Evolutionary conservation across 2,113 vertebrate species (phyloP).

Genomic region (Peromyscus californicus): DNA sequence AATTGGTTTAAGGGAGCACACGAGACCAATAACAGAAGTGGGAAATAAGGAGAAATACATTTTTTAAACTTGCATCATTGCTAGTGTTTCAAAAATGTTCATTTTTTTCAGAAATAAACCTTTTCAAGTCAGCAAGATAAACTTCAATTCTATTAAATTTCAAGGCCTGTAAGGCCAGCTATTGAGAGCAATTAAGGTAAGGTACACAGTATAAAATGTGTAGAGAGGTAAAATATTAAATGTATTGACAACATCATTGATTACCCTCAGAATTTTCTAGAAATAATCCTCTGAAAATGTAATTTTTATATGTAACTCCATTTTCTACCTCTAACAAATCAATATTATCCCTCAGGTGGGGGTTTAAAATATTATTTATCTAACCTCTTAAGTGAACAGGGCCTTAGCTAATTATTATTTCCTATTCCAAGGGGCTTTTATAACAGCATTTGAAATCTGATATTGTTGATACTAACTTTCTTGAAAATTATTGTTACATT

Average conservation of each 20-base stretch:
- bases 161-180: background rate
- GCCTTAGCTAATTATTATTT: constrained; percentile 63
- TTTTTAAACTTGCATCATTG: background rate
- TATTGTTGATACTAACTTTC: background rate
- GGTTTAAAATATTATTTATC: constrained; percentile 55
- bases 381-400: constrained; percentile 16
- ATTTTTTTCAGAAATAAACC: background rate
- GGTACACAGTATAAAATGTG: background rate
- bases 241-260: background rate
- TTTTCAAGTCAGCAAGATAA: constrained; percentile 41
- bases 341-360: background rate
- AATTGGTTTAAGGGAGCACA: background rate
- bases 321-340: constrained; percentile 45
- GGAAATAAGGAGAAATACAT: background rate
- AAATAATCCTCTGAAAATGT: constrained; percentile 66
- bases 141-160: constrained; percentile 38
- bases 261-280: constrained; percentile 16
- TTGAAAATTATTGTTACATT: background rate
- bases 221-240: background rate
- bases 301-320: constrained; percentile 33
- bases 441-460: constrained; percentile 61
- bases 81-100: background rate
- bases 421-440: constrained; percentile 58
- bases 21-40: background rate
- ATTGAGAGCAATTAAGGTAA: constrained; percentile 5